These are phyloP conservation scores for Acanthosepion lycidas DNA, from an alignment of 2,888 invertebrate genomes.

Conservation along the genomic window DNA sequence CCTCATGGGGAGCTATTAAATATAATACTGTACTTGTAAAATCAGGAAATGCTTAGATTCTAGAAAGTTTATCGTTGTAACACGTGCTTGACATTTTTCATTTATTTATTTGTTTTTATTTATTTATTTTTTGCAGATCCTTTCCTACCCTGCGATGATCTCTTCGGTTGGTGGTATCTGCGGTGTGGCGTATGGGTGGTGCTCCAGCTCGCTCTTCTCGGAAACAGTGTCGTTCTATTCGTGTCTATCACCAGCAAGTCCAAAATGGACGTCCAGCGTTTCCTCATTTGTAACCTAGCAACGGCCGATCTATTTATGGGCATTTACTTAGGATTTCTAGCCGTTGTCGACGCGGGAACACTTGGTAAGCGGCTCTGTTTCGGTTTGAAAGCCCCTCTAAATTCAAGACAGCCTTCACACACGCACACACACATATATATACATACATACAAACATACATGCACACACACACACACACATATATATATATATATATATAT, in stretches of 20 bases:
- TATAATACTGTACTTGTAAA: too few relatives aligned
- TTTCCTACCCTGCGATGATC: conserved; percentile 94
- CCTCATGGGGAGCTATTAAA: too few relatives aligned
- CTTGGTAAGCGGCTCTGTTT: conserved; percentile 77
- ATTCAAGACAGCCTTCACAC: too few relatives aligned
- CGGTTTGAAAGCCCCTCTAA: too few relatives aligned
- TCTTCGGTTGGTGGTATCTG: conserved; percentile 98
- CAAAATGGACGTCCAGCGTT: conserved; percentile 96
- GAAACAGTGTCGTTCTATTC: conserved; percentile 95
- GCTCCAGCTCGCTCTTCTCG: conserved; percentile 93
- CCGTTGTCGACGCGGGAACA: conserved; percentile 95
- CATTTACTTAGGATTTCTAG: conserved; percentile 91
- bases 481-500: too few relatives aligned
- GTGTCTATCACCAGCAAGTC: conserved; percentile 91
- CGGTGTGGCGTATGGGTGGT: conserved; percentile 98
- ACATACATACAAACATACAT: too few relatives aligned
- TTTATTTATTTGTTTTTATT: background rate
- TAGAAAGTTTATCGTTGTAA: background rate
- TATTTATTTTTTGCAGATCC: conserved; percentile 80
- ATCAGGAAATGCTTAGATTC: too few relatives aligned
- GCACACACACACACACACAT: too few relatives aligned
- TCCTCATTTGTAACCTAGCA: conserved; percentile 96
- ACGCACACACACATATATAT: too few relatives aligned
- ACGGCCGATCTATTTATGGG: conserved; percentile 99
- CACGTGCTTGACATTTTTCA: background rate